Base-by-base conservation (phyloP, 2,113 vertebrate species). In the Percopsis transmontana region DNA sequence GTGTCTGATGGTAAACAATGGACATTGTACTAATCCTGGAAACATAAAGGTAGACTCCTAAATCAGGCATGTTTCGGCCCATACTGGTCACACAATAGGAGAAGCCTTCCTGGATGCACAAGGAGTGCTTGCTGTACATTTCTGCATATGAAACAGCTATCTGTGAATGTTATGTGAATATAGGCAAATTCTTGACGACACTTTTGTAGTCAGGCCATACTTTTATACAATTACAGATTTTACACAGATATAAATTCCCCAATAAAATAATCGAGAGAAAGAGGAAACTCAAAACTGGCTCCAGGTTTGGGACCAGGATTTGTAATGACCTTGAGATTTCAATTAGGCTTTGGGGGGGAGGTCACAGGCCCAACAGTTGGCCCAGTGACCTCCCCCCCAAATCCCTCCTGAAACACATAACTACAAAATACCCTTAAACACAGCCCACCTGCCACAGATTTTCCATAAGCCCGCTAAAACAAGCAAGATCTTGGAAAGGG, bases 391-490 rank as follows among this genome's bases (percentile, higher is more conserved):
- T 71, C 70, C 63, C 66, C 58, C 79, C 51, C 51, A 78, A 87
- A 86, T 72, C 77, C 70, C 66, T 73, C 38, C 21, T 64, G 76
- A 85, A 76, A 84, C 62, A 80, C 53, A 86, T 83, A 78, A 89
- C 87, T 81, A 88, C 70, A 83, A 69, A 84, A 66, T 74, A 92
- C 84, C 54, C 83, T 80, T 76, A 85, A 88, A 86, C 73, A 86
- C 20, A 71, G 68, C 75, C 75, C 87, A 90, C 87, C 87, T 90
- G 88, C 66, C 83, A 79, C 64, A 84, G 81, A 88, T 88, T 90
- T 87, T 79, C 73, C 6, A 67, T 79, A 84, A 89, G 66, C 77
- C 73, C 64, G 70, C 66, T 69, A 65, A 76, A 87, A 75, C 59
- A 77, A 79, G 76, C 44, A 51, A 16, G 59, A 68, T 62, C 79